Base-by-base conservation (phyloP, 2,888 invertebrate species). In the Monoplex corrugatus region DNA sequence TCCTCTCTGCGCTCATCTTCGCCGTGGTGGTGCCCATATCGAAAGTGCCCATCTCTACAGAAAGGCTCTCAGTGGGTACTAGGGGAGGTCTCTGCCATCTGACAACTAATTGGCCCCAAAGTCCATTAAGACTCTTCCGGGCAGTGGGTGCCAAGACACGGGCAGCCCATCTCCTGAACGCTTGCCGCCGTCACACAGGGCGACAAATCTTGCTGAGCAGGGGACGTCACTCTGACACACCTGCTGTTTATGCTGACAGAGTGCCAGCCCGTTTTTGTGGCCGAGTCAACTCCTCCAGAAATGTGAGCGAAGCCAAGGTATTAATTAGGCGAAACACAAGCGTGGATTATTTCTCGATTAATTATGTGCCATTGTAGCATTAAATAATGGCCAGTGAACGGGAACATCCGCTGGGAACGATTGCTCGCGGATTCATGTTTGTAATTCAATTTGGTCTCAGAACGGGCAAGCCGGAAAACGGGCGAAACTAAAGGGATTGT, bases 261-360 rank as follows among this genome's bases (percentile, higher is more conserved):
- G 68, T 63, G 86, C 28, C 35, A 19, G 35, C 43, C 68, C 86
- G 68, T 86, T 86, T 83, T 83, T n/a, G 45, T 82, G 43, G 82
- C 44, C 43, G 44, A 43, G 44, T 28, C 82, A 44, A 32, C 82
- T 82, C 28, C 38, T 44, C 44, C 28, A 5, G 82, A 82, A 43
- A 82, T 82, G 19, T 19, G 86, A 86, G 83, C 8, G 68, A 68
- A 23, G 57, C 68, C 85, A 63, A 63, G 28, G 57, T 86, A 86
- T 86, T 86, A 86, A 86, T 86, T 86, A 86, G 68, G 68, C 40
- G 86, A 68, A 86, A 86, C 86, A 86, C 86, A 86, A 86, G 86
- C 86, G 68, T 86, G 86, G 86, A 86, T 68, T 63, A 86, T 68
- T 86, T 86, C 86, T 50, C 68, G 86, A 68, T 86, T 86, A 86